Base-by-base conservation (phyloP, 37 sponge, comb jelly and placozoan species). In the Bolinopsis microptera region DNA sequence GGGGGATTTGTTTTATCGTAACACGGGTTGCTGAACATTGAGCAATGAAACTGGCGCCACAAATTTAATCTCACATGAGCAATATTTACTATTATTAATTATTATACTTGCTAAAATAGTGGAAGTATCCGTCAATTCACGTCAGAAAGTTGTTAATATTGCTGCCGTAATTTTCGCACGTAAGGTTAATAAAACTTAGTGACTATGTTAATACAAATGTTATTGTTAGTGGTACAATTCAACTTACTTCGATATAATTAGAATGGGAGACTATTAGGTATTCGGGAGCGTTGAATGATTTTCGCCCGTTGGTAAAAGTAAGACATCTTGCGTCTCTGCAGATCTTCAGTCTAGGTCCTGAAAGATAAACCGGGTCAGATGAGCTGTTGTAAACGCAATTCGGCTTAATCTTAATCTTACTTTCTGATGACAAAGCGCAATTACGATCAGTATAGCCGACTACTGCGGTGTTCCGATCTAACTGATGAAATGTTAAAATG, bases 281-380 rank as follows among this genome's bases (percentile, higher is more conserved):
- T 35, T 77, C 80, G 37, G 34, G 21, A 21, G 80, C 27, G 21
- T 27, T 77, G 35, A 77, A 77, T 27, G 33, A 32, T 35, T 35
- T 77, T 36, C 80, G 28, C 1, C 80, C 80, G 21, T 35, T 28
- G 18, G 80, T 77, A 18, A 77, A 77, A 33, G 80, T 77, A 0
- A 77, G 18, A 32, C 80, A 77, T 77, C 80, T 77, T 21, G 27
- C 1, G 21, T 77, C 80, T 34, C 32, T 31, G 37, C 80, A 77
- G 37, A 77, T 32, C 32, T 32, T 77, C 80, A 77, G 34, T 35
- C 32, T 77, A 0, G 80, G 80, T 77, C 80, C 80, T 77, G 80
- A 33, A 32, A n/a, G n/a, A n/a, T n/a, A n/a, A n/a, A n/a, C n/a
- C n/a, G n/a, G n/a, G n/a, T n/a, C n/a, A n/a, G n/a, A n/a, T n/a